Conservation (phyloP, 2,888 invertebrate species). For the Lochmaea capreae region DNA sequence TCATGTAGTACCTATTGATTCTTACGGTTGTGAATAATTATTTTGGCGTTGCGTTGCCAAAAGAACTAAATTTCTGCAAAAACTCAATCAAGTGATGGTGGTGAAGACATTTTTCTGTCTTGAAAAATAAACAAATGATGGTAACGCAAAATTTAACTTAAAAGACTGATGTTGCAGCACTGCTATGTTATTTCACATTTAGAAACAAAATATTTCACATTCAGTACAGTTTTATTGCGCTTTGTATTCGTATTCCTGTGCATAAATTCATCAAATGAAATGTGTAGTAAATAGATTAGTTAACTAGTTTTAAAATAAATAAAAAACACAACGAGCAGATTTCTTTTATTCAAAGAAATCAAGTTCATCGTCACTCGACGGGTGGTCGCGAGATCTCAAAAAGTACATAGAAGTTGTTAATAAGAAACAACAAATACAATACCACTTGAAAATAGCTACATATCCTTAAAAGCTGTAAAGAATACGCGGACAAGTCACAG, state of each 20-base stretch:
- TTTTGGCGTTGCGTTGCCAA: too few relatives aligned
- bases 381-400: conserved; percentile 19
- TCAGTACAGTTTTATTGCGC: not conserved
- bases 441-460: conserved; percentile 28
- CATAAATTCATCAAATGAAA: not conserved
- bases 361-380: conserved; percentile 19
- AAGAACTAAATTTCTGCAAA: too few relatives aligned
- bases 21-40: too few relatives aligned
- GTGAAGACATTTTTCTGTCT: too few relatives aligned
- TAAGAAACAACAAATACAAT: conserved; percentile 26
- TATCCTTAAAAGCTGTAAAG: conserved; percentile 33
- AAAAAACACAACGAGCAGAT: not conserved
- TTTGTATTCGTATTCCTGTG: not conserved
- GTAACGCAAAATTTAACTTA: too few relatives aligned
- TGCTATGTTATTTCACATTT: too few relatives aligned
- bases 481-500: conserved; percentile 22
- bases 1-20: too few relatives aligned
- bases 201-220: too few relatives aligned
- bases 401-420: conserved; percentile 7
- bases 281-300: not conserved
- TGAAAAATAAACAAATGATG: too few relatives aligned
- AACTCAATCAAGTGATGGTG: too few relatives aligned
- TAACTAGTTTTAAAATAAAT: not conserved
- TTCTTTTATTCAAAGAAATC: conserved; percentile 14
- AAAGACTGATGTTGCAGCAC: too few relatives aligned